Percentiles rank a stretch among this genome's conserved stretches.
These are phyloP conservation scores for Harpagoxenus sublaevis DNA, from an alignment of 2,888 invertebrate species.

Conservation along the genomic window DNA sequence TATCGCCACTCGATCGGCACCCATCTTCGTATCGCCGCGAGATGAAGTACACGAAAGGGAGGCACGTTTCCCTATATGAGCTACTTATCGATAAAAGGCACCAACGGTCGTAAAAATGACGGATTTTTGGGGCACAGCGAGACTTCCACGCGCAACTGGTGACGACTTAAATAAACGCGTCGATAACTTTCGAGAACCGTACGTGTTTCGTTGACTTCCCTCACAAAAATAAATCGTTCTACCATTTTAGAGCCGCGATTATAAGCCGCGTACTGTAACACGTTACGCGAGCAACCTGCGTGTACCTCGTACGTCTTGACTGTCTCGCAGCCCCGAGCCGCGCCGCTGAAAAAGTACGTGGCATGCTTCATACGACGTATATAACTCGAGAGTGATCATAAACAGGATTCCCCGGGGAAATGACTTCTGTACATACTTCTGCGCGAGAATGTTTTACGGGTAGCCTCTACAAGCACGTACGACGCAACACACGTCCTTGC, in stretches of 20 bases:
- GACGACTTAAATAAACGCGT: slow-evolving; percentile 44
- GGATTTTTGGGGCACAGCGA: slow-evolving; percentile 35
- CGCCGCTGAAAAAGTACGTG: slow-evolving; percentile 55
- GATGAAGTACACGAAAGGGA: slow-evolving; percentile 42
- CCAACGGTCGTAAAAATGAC: slow-evolving; percentile 53
- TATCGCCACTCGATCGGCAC: slow-evolving; percentile 4
- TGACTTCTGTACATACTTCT: slow-evolving; percentile 67
- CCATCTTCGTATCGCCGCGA: slow-evolving; percentile 41
- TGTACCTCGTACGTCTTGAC: slow-evolving; percentile 56
- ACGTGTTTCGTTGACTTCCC: background rate
- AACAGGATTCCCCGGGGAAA: slow-evolving; percentile 75
- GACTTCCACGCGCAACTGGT: slow-evolving; percentile 33
- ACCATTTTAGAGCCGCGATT: background rate
- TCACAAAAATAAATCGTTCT: background rate
- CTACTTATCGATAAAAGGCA: slow-evolving; percentile 50
- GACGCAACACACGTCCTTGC: slow-evolving; percentile 44
- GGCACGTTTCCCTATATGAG: slow-evolving; percentile 46
- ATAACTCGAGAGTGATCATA: slow-evolving; percentile 76
- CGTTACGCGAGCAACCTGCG: slow-evolving; percentile 17
- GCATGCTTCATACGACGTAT: slow-evolving; percentile 71
- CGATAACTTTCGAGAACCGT: slow-evolving; percentile 5
- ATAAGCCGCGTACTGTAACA: background rate
- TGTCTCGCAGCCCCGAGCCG: slow-evolving; percentile 49
- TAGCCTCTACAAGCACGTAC: slow-evolving; percentile 50
- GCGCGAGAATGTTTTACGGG: slow-evolving; percentile 68